Base-by-base conservation (phyloP, 2,113 vertebrate species). In the Corythornis madagascariensis region DNA sequence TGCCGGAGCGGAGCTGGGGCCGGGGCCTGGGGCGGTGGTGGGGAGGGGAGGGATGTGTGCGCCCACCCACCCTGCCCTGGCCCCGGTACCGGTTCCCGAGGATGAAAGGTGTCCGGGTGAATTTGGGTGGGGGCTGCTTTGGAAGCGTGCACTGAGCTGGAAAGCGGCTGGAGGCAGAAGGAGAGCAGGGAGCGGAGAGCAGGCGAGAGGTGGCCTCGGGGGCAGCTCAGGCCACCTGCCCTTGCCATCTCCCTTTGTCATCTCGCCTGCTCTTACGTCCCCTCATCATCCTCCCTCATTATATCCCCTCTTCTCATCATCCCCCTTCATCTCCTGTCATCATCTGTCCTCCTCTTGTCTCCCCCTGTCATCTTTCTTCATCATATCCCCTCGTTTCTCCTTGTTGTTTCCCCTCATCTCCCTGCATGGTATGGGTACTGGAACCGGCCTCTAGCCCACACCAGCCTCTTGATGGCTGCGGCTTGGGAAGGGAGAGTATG, bases 141-240 rank as follows among this genome's bases (percentile, higher is more conserved):
- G 66, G 66, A 35, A 35, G 56, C 84, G 67, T 66, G 66, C 42
- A 13, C 76, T 29, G 42, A 59, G 60, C 22, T 24, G 79, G 45
- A 45, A 50, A 40, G 28, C 28, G 35, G 61, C 50, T 52, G 74
- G 12, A 29, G 42, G 67, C 40, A 35, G 74, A 69, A 52, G n/a
- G 33, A 40, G 45, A 57, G n/a, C 42, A 26, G 56, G 45, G 15
- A 19, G 22, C 28, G 48, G 60, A 73, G 18, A 16, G 33, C 17
- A 4, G 26, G 63, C 6, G 26, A 69, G 60, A 42, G 73, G 74
- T 31, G 45, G 67, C 65, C 50, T 74, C 17, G 67, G 72, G 82
- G 77, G 89, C 91, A 93, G 59, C 73, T 93, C 73, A 55, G 89
- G 91, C 86, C 91, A 22, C 33, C 45, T 86, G 79, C 82, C 64